Evolutionary conservation across 2,888 invertebrate species (phyloP).

Genomic region (Sipunculus nudus): DNA sequence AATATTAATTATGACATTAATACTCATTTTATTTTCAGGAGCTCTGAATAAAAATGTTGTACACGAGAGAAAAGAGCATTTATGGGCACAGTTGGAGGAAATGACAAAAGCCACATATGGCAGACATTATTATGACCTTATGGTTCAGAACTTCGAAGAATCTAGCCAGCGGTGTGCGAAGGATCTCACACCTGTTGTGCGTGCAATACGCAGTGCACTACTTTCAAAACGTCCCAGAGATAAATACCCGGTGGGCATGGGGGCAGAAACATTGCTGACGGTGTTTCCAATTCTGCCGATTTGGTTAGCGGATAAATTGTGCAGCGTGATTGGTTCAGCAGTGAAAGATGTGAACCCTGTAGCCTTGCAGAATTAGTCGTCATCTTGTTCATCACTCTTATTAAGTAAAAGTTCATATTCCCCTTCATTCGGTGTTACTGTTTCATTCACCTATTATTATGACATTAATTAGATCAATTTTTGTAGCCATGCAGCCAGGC

Average conservation of each 20-base stretch:
- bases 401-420: no score
- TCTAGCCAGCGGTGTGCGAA: conserved; percentile 43
- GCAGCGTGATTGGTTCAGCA: conserved; percentile 37
- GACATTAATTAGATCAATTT: no score
- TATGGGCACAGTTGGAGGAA: conserved; percentile 55
- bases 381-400: no score
- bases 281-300: conserved; percentile 54
- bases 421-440: no score
- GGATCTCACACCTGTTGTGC: conserved; percentile 58
- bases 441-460: no score
- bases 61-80: conserved; percentile 45
- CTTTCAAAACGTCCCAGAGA: conserved; percentile 57
- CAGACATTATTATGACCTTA: conserved; percentile 49
- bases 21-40: no score
- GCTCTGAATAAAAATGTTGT: conserved; percentile 47
- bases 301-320: conserved; percentile 57
- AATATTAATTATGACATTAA: background rate
- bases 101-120: conserved; percentile 51
- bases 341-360: background rate
- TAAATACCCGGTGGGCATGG: conserved; percentile 55
- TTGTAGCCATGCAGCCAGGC: no score
- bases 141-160: conserved; percentile 47
- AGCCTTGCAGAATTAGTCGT: background rate
- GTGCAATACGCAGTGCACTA: conserved; percentile 56
- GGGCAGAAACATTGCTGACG: conserved; percentile 53